Base-by-base conservation (phyloP, 2,113 vertebrate genomes). In the Hyaena hyaena region DNA sequence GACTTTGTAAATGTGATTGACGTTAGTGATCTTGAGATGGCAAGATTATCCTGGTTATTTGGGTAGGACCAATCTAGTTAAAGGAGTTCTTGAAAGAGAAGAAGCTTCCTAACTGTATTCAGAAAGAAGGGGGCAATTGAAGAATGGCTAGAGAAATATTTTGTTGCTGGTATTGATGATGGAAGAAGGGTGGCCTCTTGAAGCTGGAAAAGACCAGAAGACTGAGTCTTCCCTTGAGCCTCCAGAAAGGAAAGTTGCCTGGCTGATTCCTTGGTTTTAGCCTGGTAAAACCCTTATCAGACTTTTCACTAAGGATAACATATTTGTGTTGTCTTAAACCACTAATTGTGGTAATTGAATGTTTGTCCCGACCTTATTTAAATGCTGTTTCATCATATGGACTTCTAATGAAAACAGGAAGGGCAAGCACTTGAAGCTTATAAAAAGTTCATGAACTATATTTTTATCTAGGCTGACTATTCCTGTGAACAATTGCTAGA, bases 301-400 rank as follows among this genome's bases (percentile, higher is more conserved):
- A 82, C 33, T 90, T 84, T 15, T 50, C 16, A 90, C 33, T 74
- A 15, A 83, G 48, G 53, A 58, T 68, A 74, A 93, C 66, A 50
- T 21, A 89, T 93, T 48, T 95, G 23, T 69, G 7, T 61, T 94
- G 76, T 84, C 88, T 84, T 90, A 94, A 82, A n/a, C 21, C 48
- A 92, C 4, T 92, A 31, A 80, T 79, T 88, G 26, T 86, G 26
- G 43, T 93, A 88, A 98, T 91, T 96, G 92, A 97, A 92, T 96
- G 26, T 53, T 92, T 93, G 35, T 58, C 16, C 63, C 93, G 50
- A 23, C 33, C 43, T 87, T 61, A 79, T 48, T 85, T 58, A 96
- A 93, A 68, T 87, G 16, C 8, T 83, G 26, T 19, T 95, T 74
- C 63, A 31, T 76, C 65, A 48, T n/a, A 84, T 65, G 28, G n/a